phyloP scores from a whole-genome alignment of 2,797 vertebrate genomes.

The Crocodylus rhombifer region DNA sequence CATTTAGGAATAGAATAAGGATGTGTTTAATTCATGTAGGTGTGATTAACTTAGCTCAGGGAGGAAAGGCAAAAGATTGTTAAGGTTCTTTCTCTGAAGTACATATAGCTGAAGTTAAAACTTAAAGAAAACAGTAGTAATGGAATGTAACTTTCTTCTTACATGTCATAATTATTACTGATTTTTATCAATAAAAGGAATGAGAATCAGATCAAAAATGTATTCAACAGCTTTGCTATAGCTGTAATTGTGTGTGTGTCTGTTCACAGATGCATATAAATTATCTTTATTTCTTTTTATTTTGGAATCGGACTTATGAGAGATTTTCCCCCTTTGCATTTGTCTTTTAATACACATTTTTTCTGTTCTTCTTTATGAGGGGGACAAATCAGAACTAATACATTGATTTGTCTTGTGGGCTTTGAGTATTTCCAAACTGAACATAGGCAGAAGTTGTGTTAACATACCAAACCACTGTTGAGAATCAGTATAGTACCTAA shows the following conservation, averaged over 20 bases:
- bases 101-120: slow-evolving; percentile 27
- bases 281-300: not conserved
- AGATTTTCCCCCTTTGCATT: not conserved
- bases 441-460: slow-evolving; percentile 43
- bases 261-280: not conserved
- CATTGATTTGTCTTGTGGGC: not conserved
- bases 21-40: not conserved
- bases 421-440: slow-evolving; percentile 27
- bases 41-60: not conserved
- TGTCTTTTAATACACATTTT: not conserved
- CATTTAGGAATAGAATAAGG: slow-evolving; percentile 4
- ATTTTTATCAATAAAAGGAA: not conserved
- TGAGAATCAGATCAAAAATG: not conserved
- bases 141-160: not conserved
- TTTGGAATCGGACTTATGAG: not conserved
- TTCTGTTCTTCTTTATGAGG: not conserved
- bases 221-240: too few relatives aligned
- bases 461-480: slow-evolving; percentile 42
- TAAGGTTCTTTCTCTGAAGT: not conserved
- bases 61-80: not conserved
- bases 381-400: slow-evolving; percentile 3
- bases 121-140: not conserved
- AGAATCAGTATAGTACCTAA: slow-evolving; percentile 24
- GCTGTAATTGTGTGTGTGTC: not conserved
- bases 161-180: not conserved